phyloP scores from a whole-genome alignment of 2,888 invertebrate genomes.

The Dryadula phaetusa region DNA sequence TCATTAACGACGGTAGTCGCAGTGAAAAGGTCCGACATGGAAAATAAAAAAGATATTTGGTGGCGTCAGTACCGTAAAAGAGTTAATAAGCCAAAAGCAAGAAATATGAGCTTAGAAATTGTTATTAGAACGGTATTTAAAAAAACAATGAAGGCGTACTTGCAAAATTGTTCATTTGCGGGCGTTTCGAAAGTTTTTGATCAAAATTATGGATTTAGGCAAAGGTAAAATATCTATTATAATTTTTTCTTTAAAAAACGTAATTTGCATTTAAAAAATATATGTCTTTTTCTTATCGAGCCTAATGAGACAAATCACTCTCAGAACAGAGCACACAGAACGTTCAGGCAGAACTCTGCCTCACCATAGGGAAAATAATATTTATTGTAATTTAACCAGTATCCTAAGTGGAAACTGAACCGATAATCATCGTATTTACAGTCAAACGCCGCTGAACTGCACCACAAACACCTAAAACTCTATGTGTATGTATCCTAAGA shows the following conservation, averaged over 20 bases:
- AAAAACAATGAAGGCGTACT: slow-evolving; percentile 62
- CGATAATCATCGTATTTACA: too few species aligned
- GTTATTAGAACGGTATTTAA: slow-evolving; percentile 62
- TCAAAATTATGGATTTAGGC: slow-evolving; percentile 41
- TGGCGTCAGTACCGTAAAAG: slow-evolving; percentile 55
- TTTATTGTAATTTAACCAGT: too few species aligned
- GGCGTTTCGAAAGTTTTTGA: slow-evolving; percentile 58
- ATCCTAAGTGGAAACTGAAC: too few species aligned
- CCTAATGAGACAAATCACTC: too few species aligned
- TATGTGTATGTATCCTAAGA: not conserved
- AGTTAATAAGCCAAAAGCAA: slow-evolving; percentile 39
- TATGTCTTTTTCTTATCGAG: too few species aligned
- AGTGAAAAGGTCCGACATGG: slow-evolving; percentile 20
- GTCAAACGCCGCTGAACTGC: too few species aligned
- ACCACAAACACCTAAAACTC: too few species aligned
- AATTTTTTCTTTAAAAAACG: too few species aligned
- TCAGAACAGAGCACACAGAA: too few species aligned
- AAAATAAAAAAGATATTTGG: slow-evolving; percentile 45
- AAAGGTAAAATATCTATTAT: slow-evolving; percentile 59
- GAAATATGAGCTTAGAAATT: slow-evolving; percentile 58
- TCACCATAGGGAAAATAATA: too few species aligned
- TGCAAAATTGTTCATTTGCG: slow-evolving; percentile 56
- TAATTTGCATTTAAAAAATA: not conserved
- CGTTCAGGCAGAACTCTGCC: too few species aligned
- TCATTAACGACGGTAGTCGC: not conserved